These are phyloP conservation scores for Platycheirus rosarum DNA, from an alignment of 2,888 invertebrate species.

Conservation along the genomic window DNA sequence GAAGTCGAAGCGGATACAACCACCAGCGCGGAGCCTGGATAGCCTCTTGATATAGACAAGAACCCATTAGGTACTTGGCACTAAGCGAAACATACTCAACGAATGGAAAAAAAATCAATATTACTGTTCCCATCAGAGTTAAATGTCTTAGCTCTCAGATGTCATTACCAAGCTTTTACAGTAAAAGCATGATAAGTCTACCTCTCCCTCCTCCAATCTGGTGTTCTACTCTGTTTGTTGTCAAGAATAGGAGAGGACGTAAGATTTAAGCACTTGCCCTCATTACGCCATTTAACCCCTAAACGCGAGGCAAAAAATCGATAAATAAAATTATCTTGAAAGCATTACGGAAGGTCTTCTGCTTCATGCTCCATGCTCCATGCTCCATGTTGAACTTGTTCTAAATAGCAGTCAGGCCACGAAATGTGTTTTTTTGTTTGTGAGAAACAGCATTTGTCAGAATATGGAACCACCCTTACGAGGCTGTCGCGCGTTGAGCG, in stretches of 20 bases:
- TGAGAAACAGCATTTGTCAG: not conserved
- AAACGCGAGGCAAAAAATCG: slow-evolving; percentile 46
- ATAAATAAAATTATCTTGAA: slow-evolving; percentile 43
- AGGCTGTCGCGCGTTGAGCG: not conserved
- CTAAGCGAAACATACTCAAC: slow-evolving; percentile 1
- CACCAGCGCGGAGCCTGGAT: no score
- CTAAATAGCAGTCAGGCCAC: slow-evolving; percentile 25
- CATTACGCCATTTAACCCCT: slow-evolving; percentile 62
- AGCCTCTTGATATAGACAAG: not conserved
- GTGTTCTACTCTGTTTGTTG: slow-evolving; percentile 5
- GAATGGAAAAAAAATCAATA: slow-evolving; percentile 34
- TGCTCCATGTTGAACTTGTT: slow-evolving; percentile 18
- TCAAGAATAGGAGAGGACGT: slow-evolving; percentile 15
- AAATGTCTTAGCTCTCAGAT: slow-evolving; percentile 61
- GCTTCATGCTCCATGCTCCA: not conserved
- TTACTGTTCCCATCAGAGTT: slow-evolving; percentile 14
- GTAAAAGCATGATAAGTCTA: slow-evolving; percentile 62
- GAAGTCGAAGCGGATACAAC: not conserved
- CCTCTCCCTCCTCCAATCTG: slow-evolving; percentile 48
- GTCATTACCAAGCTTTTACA: slow-evolving; percentile 62
- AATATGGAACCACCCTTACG: not conserved
- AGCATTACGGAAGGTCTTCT: slow-evolving; percentile 16
- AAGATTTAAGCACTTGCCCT: slow-evolving; percentile 54
- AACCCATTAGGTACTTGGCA: slow-evolving; percentile 13
- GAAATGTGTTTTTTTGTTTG: slow-evolving; percentile 16